Base-by-base conservation (phyloP, 2,888 invertebrate genomes). In the Thymelicus lineola region DNA sequence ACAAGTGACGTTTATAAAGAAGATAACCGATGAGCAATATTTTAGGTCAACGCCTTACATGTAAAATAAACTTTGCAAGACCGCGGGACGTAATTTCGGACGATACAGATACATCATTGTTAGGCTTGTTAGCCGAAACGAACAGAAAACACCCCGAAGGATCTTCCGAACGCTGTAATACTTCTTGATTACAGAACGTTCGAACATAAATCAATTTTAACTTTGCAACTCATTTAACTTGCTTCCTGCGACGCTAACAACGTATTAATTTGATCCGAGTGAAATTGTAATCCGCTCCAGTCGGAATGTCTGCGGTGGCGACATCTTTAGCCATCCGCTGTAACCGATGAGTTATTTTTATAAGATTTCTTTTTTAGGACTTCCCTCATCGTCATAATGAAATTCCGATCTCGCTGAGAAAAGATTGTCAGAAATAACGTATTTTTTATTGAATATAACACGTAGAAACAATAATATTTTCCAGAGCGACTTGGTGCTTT, bases 181-280 rank as follows among this genome's bases (percentile, higher is more conserved):
- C n/a, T 53, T 53, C 53, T 64, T 72, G 35, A 71, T 75, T 74
- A 70, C 58, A 57, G 53, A 17, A 50, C 15, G n/a, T 10, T 38
- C 66, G 45, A 55, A 42, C 28, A 65, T 68, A 61, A 72, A 71
- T 67, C 45, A 71, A 70, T 71, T 72, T 57, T 46, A 68, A 66
- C 75, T 76, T 71, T 58, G 72, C 74, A 79, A 77, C 71, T 75
- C 78, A 75, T 77, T 77, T 72, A 77, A 76, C 74, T 76, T 74
- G 74, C 78, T 78, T 74, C 75, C 73, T 75, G 74, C 72, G 75
- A 75, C 68, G 35, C 65, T 71, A 71, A 73, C 73, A 71, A 63
- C 64, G 66, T 73, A 74, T 74, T 75, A 75, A 75, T 75, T 75
- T 74, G 72, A 75, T 74, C 73, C 71, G 62, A 72, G 71, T 72